Evolutionary conservation across 2,797 vertebrate species (phyloP), one percentile per base, ranked within the genome.

Genomic region (Rhyacichthys aspro): DNA sequence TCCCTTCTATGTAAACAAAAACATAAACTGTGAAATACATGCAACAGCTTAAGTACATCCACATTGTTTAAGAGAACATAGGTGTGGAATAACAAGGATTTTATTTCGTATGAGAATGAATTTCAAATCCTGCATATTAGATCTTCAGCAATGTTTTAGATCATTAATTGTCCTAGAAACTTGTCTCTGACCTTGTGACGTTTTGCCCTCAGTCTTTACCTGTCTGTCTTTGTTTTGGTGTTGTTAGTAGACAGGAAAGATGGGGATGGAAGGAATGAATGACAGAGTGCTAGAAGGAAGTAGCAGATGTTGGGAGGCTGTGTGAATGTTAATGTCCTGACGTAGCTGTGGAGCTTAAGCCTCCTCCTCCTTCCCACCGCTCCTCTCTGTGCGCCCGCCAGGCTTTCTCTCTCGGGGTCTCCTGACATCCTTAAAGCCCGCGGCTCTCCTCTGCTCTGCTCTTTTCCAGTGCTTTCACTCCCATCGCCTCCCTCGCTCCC

Each of bases 311-410:
- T 95, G 93, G 94, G 85, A 93, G 94, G 93, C 93, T 95, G 87
- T 94, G 91, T 95, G 96, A 95, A 99, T 99, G 95, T 94, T 96
- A 98, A 97, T 97, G 93, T 94, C 87, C 90, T 92, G 92, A 94
- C 93, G 90, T 91, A 94, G 93, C 80, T 37, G 72, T 84, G 76
- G 89, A 91, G 92, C 91, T 95, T 96, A 96, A 96, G 91, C 93
- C 86, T 84, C 70, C 78, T 83, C 78, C 76, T 85, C 70, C 71
- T 81, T 74, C 72, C 79, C 86, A 83, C 78, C 72, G 69, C 90
- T 95, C 94, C 92, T 90, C 93, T 95, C 92, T 89, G 88, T 86
- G 89, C 65, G 61, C 86, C 89, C 89, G 88, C 89, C 89, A 90
- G 89, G 81, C 86, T 88, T 89, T 86, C 88, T 91, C 87, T 90